Evolutionary conservation across 2,113 vertebrate genomes (phyloP).

Genomic region (Capricornis sumatraensis): DNA sequence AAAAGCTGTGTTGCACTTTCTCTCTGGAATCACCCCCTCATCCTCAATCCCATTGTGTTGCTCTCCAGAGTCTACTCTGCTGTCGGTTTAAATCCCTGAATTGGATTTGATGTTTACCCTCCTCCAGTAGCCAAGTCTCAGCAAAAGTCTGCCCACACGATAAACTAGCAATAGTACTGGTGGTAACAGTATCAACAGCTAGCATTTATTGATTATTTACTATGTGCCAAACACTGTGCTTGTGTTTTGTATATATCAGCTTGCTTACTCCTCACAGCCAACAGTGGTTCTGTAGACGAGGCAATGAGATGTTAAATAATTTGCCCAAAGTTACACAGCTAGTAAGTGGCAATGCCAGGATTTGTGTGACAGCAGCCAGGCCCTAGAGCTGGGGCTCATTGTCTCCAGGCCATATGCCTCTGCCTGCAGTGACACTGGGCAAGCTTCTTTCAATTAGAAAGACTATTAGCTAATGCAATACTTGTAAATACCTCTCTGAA

Average conservation of each 20-base stretch:
- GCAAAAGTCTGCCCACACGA: not conserved
- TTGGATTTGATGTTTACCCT: not conserved
- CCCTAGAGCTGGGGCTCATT: not conserved
- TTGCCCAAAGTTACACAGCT: not conserved
- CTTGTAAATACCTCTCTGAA: not conserved
- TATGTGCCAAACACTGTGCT: not conserved
- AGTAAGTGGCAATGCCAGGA: not conserved
- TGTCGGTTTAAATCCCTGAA: not conserved
- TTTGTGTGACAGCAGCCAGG: not conserved
- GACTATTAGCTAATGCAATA: not conserved
- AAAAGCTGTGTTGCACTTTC: not conserved
- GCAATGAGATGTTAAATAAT: not conserved
- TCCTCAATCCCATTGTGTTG: not conserved
- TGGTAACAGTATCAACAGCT: not conserved
- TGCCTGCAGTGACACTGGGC: not conserved
- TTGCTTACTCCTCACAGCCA: not conserved
- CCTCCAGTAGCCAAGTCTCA: not conserved
- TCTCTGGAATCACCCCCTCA: not conserved
- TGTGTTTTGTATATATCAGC: not conserved
- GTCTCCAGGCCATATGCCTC: not conserved
- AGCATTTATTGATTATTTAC: not conserved
- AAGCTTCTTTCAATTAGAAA: not conserved
- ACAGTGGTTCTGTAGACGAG: not conserved
- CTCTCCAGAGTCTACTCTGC: not conserved
- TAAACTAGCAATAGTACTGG: not conserved